Percentiles rank a stretch among this genome's conserved stretches.
Evolutionary conservation across 2,888 invertebrate genomes (phyloP).

Genomic region (Hirtodrosophila trivittata): DNA sequence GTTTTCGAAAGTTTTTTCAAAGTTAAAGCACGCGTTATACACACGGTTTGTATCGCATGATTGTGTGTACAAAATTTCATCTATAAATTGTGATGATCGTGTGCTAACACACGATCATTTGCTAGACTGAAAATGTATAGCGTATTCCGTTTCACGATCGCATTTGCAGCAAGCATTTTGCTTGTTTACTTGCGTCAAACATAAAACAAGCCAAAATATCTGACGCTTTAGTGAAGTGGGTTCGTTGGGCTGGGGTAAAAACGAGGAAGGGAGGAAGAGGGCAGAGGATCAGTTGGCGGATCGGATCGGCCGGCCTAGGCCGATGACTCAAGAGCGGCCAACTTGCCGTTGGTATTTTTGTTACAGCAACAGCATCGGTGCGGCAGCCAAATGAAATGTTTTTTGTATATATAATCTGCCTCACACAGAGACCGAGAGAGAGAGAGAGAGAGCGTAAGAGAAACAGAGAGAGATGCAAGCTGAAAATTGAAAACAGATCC

Average conservation of each 20-base stretch:
- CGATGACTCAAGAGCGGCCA: constrained; percentile 76
- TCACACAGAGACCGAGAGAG: constrained; percentile 38
- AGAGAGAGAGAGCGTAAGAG: constrained; percentile 6
- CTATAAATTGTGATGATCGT: constrained; percentile 5
- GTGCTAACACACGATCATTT: constrained; percentile 13
- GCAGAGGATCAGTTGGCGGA: constrained; percentile 3
- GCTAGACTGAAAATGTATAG: constrained; percentile 61
- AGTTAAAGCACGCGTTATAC: not conserved
- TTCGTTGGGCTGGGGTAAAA: no score
- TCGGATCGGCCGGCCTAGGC: constrained; percentile 61
- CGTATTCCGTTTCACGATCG: constrained; percentile 71
- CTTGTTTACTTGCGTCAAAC: constrained; percentile 80
- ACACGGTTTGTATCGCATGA: constrained; percentile 7
- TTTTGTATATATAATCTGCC: constrained; percentile 76
- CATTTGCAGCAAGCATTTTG: constrained; percentile 44
- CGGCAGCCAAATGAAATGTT: constrained; percentile 48
- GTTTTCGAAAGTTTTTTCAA: no score
- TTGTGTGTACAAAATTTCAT: constrained; percentile 14
- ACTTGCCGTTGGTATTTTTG: constrained; percentile 81
- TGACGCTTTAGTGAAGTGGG: constrained; percentile 26
- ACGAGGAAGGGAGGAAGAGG: no score
- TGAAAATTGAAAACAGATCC: constrained; percentile 81
- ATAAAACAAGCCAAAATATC: constrained; percentile 61
- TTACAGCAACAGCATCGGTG: constrained; percentile 70
- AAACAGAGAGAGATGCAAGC: constrained; percentile 14